Percentiles rank a stretch among this genome's conserved stretches.
Conservation (phyloP, 2,888 invertebrate genomes). For the Pseudoips prasinana region DNA sequence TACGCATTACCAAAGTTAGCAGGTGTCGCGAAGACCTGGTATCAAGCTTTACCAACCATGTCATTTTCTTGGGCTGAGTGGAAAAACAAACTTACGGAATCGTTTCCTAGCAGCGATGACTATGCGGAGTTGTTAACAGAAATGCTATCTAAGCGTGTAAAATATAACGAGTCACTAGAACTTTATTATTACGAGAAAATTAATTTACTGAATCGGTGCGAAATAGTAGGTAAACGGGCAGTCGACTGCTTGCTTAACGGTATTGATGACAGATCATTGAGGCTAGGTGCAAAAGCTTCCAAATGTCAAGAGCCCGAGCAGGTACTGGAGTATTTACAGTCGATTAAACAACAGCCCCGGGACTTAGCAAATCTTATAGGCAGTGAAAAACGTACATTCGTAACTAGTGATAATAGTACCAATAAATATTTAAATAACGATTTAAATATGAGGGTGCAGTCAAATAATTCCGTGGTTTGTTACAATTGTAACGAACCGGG, state of each 20-base stretch:
- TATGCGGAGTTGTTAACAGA: constrained; percentile 7
- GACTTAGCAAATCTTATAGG: background rate
- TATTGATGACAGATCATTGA: constrained; percentile 7
- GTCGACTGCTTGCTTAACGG: constrained; percentile 16
- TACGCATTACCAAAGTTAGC: constrained; percentile 5
- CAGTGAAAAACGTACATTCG: background rate
- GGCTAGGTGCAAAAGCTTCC: constrained; percentile 4
- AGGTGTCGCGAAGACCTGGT: constrained; percentile 9
- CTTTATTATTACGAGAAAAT: constrained; percentile 19
- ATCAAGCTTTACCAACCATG: constrained; percentile 10
- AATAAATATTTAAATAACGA: background rate
- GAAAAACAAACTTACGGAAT: constrained; percentile 7
- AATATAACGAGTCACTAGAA: constrained; percentile 16
- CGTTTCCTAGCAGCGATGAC: constrained; percentile 1
- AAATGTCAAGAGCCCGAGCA: background rate
- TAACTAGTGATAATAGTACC: background rate
- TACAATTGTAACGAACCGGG: constrained; percentile 8
- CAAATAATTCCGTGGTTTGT: background rate
- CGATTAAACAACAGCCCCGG: constrained; percentile 2
- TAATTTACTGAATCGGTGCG: constrained; percentile 14
- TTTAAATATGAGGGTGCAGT: background rate
- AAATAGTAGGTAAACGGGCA: constrained; percentile 11
- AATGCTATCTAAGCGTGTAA: constrained; percentile 12
- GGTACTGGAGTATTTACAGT: constrained; percentile 6
- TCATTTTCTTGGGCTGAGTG: constrained; percentile 16